Base-by-base conservation (phyloP, 2,888 invertebrate species). In the Drosophila lacicola region DNA sequence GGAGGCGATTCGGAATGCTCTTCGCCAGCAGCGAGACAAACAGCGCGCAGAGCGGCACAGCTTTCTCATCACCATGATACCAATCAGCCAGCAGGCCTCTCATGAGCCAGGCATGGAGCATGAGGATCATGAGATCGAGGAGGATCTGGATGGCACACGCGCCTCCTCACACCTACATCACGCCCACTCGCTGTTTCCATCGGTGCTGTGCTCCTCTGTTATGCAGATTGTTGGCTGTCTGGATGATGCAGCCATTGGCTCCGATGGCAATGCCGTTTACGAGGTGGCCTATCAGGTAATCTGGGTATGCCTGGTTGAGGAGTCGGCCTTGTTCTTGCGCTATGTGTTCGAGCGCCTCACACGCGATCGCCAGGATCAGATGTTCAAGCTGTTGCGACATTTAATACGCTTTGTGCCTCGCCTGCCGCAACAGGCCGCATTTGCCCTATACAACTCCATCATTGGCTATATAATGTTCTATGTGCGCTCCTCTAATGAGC, bases 391-490 rank as follows among this genome's bases (percentile, higher is more conserved):
- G 77, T 92, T 99, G 14, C 94, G 99, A 1, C 98, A 98, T 90
- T 93, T 99, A 55, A 97, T 99, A 70, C 94, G 98, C 63, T 98
- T 98, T 91, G 96, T 98, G 50, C 97, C 98, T 1, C 95, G 97
- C 47, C 93, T 99, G 66, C 98, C 99, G 0, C 97, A 98, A 79
- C 99, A 99, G 92, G 98, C 99, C 0, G 99, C 99, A 0, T 99
- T 99, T 92, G 98, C 98, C 1, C 93, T 99, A 1, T 99, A 99
- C 92, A 99, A 99, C 93, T 99, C 99, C 89, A 96, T 99, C 84
- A 99, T 99, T 81, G 99, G 99, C 2, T 99, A 98, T 90, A 97
- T 99, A 3, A 99, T 99, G 99, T 99, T 99, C 93, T 99, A 99
- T 90, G 99, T 99, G 2, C 94, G 99, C 58, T 96, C 98, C 11